phyloP scores from a whole-genome alignment of 2,888 invertebrate species.

The Cryptocheilus praepositus region DNA sequence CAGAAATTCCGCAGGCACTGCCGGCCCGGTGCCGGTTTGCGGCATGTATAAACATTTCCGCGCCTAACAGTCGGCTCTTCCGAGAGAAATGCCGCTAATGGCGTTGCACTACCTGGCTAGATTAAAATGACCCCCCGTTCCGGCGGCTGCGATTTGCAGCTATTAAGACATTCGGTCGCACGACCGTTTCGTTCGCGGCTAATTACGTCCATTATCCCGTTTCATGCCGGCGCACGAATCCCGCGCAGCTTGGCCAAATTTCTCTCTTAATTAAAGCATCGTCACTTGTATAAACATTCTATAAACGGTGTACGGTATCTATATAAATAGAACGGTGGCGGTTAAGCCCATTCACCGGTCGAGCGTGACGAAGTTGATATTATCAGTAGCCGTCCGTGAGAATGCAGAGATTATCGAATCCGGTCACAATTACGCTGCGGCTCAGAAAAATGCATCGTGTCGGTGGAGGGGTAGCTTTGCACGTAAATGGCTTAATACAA shows the following conservation, averaged over 20 bases:
- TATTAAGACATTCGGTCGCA: slow-evolving; percentile 16
- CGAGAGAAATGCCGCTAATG: slow-evolving; percentile 5
- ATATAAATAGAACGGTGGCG: no score
- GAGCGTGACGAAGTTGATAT: no score
- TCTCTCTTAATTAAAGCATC: background rate
- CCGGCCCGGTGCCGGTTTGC: slow-evolving; percentile 21
- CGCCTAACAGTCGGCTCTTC: slow-evolving; percentile 9
- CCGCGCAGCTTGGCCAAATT: slow-evolving; percentile 10
- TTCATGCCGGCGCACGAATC: slow-evolving; percentile 7
- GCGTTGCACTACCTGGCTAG: background rate
- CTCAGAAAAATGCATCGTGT: no score
- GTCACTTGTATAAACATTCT: background rate
- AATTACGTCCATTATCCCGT: slow-evolving; percentile 21
- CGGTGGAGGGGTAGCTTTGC: no score
- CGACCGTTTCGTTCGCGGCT: slow-evolving; percentile 14
- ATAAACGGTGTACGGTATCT: no score
- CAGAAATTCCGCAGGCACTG: slow-evolving; percentile 27
- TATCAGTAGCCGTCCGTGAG: no score
- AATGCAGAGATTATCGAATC: no score
- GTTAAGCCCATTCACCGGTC: no score
- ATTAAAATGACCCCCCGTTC: background rate
- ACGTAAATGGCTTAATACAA: no score
- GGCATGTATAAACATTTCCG: slow-evolving; percentile 24
- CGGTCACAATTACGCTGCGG: no score
- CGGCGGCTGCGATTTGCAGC: slow-evolving; percentile 5